Evolutionary conservation across 2,113 vertebrate genomes (phyloP).

Genomic region (Lagopus leucura): DNA sequence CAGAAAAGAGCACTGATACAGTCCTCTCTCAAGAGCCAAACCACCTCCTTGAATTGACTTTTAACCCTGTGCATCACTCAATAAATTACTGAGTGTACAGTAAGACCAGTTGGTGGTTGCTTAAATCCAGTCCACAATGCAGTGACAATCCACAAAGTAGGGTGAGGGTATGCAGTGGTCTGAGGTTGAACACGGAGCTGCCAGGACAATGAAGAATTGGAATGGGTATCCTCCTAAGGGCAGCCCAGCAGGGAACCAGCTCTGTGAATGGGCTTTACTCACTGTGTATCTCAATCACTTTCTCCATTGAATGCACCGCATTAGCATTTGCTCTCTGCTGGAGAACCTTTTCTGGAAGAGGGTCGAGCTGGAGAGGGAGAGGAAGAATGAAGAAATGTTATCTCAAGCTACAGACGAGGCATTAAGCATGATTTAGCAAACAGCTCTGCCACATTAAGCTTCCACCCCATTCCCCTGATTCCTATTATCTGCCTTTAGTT

Average conservation of each 20-base stretch:
- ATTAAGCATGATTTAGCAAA: not conserved
- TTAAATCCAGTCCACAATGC: not conserved
- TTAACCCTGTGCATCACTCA: rapidly evolving
- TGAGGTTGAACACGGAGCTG: rapidly evolving
- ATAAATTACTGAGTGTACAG: not conserved
- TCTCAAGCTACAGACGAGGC: not conserved
- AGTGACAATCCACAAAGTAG: rapidly evolving
- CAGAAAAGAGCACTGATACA: not conserved
- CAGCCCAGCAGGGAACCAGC: not conserved
- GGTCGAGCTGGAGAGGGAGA: slow-evolving; percentile 78
- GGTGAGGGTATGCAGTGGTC: not conserved
- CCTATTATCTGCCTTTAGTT: not conserved
- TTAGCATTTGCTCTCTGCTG: slow-evolving; percentile 92
- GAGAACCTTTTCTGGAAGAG: slow-evolving; percentile 89
- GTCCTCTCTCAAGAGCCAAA: not conserved
- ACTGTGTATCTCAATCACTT: slow-evolving; percentile 93
- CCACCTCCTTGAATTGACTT: rapidly evolving
- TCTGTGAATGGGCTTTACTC: slow-evolving; percentile 54
- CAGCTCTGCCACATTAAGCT: not conserved
- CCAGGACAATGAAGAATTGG: not conserved
- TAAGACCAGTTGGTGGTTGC: not conserved
- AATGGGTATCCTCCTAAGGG: not conserved
- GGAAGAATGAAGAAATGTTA: not conserved
- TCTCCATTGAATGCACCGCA: slow-evolving; percentile 92
- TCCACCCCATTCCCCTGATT: not conserved